A percentile compares a stretch with the other conserved stretches of the same genome.
Conservation (phyloP, 2,113 vertebrate genomes). For the Caranx ignobilis region DNA sequence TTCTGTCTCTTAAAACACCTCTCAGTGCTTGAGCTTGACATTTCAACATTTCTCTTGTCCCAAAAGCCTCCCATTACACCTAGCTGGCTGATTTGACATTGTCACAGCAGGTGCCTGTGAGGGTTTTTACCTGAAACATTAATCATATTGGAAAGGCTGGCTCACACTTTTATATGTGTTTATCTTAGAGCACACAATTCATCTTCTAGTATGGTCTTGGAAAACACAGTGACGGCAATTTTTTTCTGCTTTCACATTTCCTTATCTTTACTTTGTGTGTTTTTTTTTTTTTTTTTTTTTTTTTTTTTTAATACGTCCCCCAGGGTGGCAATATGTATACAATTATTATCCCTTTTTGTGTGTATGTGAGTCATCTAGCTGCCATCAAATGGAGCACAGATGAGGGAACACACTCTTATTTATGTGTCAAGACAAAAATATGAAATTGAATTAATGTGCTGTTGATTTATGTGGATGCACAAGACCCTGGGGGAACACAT, state of each 20-base stretch:
- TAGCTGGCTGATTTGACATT: neutral
- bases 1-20: slow-evolving; percentile 12
- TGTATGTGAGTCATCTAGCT: slow-evolving; percentile 59
- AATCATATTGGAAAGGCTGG: slow-evolving; percentile 32
- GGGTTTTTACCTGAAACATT: slow-evolving; percentile 26
- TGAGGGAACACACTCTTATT: slow-evolving; percentile 58
- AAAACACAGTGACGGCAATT: slow-evolving; percentile 7
- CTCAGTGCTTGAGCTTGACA: slow-evolving; percentile 34
- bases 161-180: slow-evolving; percentile 11
- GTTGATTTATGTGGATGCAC: slow-evolving; percentile 76
- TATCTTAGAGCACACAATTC: slow-evolving; percentile 22
- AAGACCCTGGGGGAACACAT: slow-evolving; percentile 57
- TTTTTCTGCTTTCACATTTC: slow-evolving; percentile 5
- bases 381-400: slow-evolving; percentile 53
- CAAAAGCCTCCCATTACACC: slow-evolving; percentile 22
- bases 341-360: slow-evolving; percentile 53
- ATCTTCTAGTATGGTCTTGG: neutral
- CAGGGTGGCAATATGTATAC: slow-evolving; percentile 58
- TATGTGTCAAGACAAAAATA: slow-evolving; percentile 70
- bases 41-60: slow-evolving; percentile 28
- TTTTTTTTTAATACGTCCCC: slow-evolving; percentile 34
- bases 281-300: slow-evolving; percentile 19
- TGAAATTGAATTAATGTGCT: slow-evolving; percentile 75
- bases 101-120: slow-evolving; percentile 25
- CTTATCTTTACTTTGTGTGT: slow-evolving; percentile 19